Base-by-base conservation (phyloP, 2,888 invertebrate genomes). In the Lamellibrachia columna region DNA sequence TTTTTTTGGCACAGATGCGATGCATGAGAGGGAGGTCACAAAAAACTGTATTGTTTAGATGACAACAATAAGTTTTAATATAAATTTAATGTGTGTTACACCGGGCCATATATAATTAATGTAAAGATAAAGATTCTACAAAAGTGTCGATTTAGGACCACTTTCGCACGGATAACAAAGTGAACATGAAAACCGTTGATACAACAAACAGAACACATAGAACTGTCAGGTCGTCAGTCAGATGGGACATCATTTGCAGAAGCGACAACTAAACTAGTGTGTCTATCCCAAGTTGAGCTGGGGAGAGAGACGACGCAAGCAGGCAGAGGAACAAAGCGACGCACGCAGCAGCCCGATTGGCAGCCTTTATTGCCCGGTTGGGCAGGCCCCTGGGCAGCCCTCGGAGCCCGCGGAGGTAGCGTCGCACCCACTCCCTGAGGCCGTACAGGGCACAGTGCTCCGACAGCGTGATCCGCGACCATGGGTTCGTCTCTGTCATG, bases 391-490 rank as follows among this genome's bases (percentile, higher is more conserved):
- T 92, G 9, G 93, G 93, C 58, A 93, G 91, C n/a, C 96, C 96
- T 52, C 96, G 93, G 28, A 96, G 94, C 92, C 95, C 94, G 22
- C 96, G 93, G 22, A 96, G 93, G 55, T 95, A 95, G 15, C 96
- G 93, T 4, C 96, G 93, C 3, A 96, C 95, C 93, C 95, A 95
- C n/a, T 96, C 96, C 90, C 94, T 93, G 15, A 96, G 95, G 15
- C 95, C 95, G 52, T 94, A 94, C n/a, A 96, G 92, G 92, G 94
- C 95, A 94, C 94, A 94, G 92, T 95, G 95, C 93, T 96, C 98
- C 22, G 98, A 98, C 96, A 98, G 97, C n/a, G 98, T 97, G 94
- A 98, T 96, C 94, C 98, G 97, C 92, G 98, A 98, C 97, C 98
- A 98, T 55, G 98, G 98, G 96, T 98, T 98, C 94, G 97, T 97